phyloP scores from a whole-genome alignment of 2,113 vertebrate species.

The Xiphorhynchus elegans region DNA sequence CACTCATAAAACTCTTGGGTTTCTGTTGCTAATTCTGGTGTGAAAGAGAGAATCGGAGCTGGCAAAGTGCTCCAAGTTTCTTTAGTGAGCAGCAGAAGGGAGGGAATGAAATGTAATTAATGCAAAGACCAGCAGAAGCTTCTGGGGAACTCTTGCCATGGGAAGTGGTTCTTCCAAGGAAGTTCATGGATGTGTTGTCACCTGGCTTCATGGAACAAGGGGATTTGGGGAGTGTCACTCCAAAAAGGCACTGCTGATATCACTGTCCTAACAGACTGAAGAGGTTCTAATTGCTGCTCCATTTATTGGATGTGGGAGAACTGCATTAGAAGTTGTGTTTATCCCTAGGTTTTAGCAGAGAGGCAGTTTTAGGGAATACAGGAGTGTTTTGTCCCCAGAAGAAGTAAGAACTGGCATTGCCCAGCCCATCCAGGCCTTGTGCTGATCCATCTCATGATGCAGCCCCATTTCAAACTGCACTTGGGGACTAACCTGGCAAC shows the following conservation, averaged over 20 bases:
- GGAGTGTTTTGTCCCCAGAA: neutral
- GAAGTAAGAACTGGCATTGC: neutral
- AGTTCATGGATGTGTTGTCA: neutral
- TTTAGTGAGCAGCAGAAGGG: neutral
- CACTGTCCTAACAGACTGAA: too few relatives aligned
- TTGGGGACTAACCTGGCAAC: neutral
- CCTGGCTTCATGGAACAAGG: neutral
- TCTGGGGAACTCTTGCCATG: neutral
- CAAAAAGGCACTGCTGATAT: neutral
- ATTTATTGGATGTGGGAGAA: neutral
- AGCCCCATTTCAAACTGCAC: neutral
- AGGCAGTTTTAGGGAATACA: neutral
- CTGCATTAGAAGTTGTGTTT: neutral
- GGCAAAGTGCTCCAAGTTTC: neutral
- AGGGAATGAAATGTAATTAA: neutral
- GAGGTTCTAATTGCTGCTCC: neutral
- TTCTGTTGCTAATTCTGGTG: neutral
- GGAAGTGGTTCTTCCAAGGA: neutral
- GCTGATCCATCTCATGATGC: fast-evolving
- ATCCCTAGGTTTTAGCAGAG: neutral
- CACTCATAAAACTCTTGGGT: neutral
- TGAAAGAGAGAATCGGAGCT: neutral
- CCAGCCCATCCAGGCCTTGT: neutral
- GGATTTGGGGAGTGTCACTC: neutral
- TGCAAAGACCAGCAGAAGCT: neutral